A percentile compares a stretch with the other conserved stretches of the same genome.
Conservation (phyloP, 2,113 vertebrate species). For the Pseudois nayaur region DNA sequence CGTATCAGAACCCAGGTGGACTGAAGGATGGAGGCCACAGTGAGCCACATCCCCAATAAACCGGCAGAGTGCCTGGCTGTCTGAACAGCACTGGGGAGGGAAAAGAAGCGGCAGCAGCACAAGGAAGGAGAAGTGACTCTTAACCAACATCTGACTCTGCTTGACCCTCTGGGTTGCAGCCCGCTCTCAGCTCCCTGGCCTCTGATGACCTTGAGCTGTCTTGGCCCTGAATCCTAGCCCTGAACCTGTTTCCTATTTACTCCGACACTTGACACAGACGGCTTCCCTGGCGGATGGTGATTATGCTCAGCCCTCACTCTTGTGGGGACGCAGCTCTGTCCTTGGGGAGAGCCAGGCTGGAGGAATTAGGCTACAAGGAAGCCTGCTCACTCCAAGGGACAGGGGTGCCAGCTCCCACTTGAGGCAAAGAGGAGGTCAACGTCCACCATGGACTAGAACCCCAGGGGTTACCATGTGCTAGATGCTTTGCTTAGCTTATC, state of each 20-base stretch:
- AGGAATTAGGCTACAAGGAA: not conserved
- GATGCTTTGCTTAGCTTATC: rapidly evolving
- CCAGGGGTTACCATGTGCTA: not conserved
- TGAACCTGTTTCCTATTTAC: not conserved
- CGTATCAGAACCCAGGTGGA: not conserved
- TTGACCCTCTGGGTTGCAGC: not conserved
- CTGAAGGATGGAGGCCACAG: not conserved
- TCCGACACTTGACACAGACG: not conserved
- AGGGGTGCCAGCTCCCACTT: not conserved
- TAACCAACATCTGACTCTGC: not conserved
- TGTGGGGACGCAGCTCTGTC: not conserved
- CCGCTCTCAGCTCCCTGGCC: not conserved
- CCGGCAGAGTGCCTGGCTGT: too few relatives aligned
- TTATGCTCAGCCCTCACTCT: not conserved
- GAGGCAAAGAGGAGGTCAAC: not conserved
- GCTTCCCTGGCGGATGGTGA: not conserved
- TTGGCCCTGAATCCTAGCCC: not conserved
- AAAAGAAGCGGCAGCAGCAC: rapidly evolving
- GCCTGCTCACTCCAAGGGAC: not conserved
- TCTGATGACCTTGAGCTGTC: not conserved
- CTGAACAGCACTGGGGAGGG: not conserved
- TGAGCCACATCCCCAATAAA: not conserved
- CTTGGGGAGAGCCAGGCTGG: not conserved
- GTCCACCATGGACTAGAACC: not conserved
- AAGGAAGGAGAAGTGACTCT: not conserved